Evolutionary conservation across 1,140 invertebrate species (phyloP), one percentile per base, ranked within the genome.

Genomic region (Octopus bimaculoides): DNA sequence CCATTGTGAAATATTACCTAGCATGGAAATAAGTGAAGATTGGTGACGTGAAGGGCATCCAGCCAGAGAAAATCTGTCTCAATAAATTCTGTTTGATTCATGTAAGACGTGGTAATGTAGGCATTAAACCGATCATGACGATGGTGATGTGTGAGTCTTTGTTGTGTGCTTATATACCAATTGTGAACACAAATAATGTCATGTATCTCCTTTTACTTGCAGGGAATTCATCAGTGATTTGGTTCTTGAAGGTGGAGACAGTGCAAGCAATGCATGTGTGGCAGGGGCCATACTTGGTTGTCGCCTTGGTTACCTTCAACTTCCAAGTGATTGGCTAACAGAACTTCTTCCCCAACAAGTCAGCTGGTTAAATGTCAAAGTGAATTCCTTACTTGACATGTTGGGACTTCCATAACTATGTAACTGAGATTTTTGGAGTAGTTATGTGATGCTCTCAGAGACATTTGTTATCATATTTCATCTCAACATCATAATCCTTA

Each of bases 301-400:
- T 81, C 85, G 84, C 54, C 74, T 84, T 52, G 90, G 90, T 20
- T 90, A 86, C 79, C 82, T 83, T 8, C 77, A 81, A 17, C 85
- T 90, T 3, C 89, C 89, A 9, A 81, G 78, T 54, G 74, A 82
- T 14, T 90, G 87, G 88, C 78, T 90, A 10, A 77, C 82, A 5
- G 86, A 82, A 10, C 82, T 90, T 0, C 81, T 85, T 9, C 83
- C 81, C n/a, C 83, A 83, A 78, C 87, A 89, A 77, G 85, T 83
- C n/a, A 66, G 84, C 0, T 89, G 87, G 86, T 81, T 90, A 1
- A 90, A 89, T 82, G 54, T 79, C 0, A 89, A 87, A 82, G 85
- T 90, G 20, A 90, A 90, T 81, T 79, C 81, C 71, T 80, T 90
- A 9, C 81, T 90, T 8, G 90, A 90, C 80, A 90, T 90, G 85